Conservation (phyloP, 2,113 vertebrate species). For the Anthoscopus minutus region DNA sequence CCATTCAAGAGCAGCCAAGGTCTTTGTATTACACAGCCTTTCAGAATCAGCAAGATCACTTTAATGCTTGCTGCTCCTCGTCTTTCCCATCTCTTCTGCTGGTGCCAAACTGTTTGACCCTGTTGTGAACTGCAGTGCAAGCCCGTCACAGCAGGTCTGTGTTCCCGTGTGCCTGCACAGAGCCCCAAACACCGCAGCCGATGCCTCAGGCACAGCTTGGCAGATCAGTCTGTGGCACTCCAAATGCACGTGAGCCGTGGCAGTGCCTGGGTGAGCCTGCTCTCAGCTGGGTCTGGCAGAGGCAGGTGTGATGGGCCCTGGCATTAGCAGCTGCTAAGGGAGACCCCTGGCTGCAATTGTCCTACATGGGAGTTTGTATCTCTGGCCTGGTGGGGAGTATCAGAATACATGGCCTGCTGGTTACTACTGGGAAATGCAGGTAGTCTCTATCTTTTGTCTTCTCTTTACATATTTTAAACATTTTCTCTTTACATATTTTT, state of each 20-base stretch:
- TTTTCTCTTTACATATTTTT: no score
- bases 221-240: fast-evolving
- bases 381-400: neutral
- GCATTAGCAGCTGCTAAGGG: neutral
- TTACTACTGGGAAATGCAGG: neutral
- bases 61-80: neutral
- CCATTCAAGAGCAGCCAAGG: neutral
- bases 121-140: neutral
- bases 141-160: neutral
- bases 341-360: neutral
- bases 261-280: neutral
- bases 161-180: neutral
- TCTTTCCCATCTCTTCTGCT: neutral
- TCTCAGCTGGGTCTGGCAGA: neutral
- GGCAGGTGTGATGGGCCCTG: neutral
- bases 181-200: neutral
- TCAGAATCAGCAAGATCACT: neutral
- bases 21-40: neutral
- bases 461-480: neutral
- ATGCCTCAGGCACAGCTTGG: neutral
- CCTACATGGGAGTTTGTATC: fast-evolving
- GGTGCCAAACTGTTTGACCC: neutral
- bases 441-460: neutral
- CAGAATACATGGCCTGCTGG: neutral
- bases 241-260: fast-evolving